These are phyloP conservation scores for Mellilla xanthometata DNA, from an alignment of 2,888 invertebrate genomes.

Conservation along the genomic window DNA sequence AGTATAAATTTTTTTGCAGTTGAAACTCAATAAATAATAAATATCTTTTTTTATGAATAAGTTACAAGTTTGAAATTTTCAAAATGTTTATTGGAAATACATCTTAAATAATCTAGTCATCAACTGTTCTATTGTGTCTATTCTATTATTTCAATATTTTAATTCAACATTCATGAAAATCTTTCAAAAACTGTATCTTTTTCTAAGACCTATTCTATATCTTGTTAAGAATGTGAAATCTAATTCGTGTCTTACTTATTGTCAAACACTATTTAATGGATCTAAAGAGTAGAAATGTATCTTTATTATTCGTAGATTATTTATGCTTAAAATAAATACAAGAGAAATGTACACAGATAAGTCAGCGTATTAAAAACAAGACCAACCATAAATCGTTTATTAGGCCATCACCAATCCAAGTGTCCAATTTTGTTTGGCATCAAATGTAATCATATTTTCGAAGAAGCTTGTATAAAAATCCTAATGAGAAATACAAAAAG, in stretches of 20 bases:
- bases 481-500: conserved; percentile 16
- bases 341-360: no score
- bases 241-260: conserved; percentile 12
- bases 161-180: conserved; percentile 27
- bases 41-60: not conserved
- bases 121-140: conserved; percentile 19
- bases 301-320: no score
- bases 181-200: conserved; percentile 24
- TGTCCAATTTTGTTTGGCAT: conserved; percentile 15
- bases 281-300: no score
- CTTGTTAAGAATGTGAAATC: no score
- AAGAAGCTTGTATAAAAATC: conserved; percentile 26
- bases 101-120: conserved; percentile 17
- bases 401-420: no score
- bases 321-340: no score
- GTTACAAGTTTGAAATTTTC: not conserved
- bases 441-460: conserved; percentile 15
- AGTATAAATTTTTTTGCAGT: no score
- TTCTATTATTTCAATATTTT: conserved; percentile 10
- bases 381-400: no score
- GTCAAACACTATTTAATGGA: no score
- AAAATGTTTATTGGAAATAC: not conserved
- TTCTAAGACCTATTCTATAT: conserved; percentile 17
- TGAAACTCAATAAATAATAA: no score
- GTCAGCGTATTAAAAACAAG: no score